Percentiles rank a stretch among this genome's conserved stretches.
Conservation (phyloP, 2,888 invertebrate genomes). For the Aphidoletes aphidimyza region DNA sequence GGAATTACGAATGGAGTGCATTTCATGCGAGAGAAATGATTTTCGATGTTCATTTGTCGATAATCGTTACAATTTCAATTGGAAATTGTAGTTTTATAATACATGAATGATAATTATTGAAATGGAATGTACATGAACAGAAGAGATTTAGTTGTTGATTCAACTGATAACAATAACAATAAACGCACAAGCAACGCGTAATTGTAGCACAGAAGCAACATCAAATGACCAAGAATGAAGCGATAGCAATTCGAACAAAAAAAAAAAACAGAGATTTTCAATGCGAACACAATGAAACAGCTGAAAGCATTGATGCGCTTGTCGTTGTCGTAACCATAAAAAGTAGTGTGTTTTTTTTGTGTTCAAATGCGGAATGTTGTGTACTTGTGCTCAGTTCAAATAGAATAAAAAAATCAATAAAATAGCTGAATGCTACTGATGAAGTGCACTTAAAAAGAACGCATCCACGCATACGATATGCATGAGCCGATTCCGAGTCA, state of each 20-base stretch:
- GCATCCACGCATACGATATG: constrained; percentile 47
- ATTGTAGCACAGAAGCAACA: background rate
- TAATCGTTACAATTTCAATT: too few relatives aligned
- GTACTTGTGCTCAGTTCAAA: background rate
- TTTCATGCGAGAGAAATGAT: too few relatives aligned
- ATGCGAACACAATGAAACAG: constrained; percentile 10
- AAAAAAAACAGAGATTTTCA: background rate
- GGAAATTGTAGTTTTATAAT: too few relatives aligned
- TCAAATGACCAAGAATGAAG: background rate
- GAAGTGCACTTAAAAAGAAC: constrained; percentile 15
- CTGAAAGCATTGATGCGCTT: background rate
- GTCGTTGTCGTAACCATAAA: background rate
- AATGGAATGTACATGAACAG: background rate
- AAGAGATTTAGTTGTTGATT: background rate
- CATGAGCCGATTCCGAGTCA: background rate
- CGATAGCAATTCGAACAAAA: constrained; percentile 13
- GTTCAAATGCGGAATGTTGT: background rate
- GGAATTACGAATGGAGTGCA: too few relatives aligned
- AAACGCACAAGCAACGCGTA: background rate
- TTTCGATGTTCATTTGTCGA: too few relatives aligned
- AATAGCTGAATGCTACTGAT: background rate
- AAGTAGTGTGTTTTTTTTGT: background rate
- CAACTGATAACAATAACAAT: background rate
- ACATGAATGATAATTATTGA: background rate
- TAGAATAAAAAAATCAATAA: constrained; percentile 27